Evolutionary conservation across 1,140 invertebrate species (phyloP).

Genomic region (Myzus persicae): DNA sequence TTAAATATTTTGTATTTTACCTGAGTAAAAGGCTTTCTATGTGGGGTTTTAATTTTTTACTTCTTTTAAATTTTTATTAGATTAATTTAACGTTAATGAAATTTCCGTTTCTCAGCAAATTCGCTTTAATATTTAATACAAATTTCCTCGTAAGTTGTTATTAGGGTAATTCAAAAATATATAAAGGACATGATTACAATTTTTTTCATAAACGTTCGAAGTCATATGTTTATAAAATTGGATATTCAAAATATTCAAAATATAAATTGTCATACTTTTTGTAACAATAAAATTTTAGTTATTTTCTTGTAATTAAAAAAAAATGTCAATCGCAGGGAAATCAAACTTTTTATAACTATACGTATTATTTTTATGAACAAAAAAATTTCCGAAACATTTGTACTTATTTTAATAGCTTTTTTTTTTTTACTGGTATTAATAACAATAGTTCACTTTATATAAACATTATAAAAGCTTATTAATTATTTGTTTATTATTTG

Average conservation of each 20-base stretch:
- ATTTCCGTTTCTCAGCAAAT: no score
- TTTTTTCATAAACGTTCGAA: not conserved
- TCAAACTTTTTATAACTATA: not conserved
- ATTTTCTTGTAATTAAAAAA: not conserved
- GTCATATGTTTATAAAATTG: not conserved
- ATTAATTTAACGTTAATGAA: no score
- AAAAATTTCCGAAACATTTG: not conserved
- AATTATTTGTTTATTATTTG: not conserved
- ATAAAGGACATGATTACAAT: not conserved
- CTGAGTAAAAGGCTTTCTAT: no score
- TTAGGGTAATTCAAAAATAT: not conserved
- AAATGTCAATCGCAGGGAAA: no score
- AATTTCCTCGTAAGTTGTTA: accelerated
- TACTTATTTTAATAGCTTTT: not conserved
- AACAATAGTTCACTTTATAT: no score
- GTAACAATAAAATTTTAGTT: not conserved
- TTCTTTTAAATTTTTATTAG: no score
- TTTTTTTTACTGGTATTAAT: no score
- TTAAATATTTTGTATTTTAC: no score
- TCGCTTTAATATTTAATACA: not conserved
- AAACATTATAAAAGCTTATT: not conserved
- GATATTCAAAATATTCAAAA: not conserved
- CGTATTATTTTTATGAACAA: not conserved
- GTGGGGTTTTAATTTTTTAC: no score
- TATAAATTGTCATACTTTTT: not conserved